Conservation (phyloP, 2,888 invertebrate genomes). For the Helicoverpa assulta region DNA sequence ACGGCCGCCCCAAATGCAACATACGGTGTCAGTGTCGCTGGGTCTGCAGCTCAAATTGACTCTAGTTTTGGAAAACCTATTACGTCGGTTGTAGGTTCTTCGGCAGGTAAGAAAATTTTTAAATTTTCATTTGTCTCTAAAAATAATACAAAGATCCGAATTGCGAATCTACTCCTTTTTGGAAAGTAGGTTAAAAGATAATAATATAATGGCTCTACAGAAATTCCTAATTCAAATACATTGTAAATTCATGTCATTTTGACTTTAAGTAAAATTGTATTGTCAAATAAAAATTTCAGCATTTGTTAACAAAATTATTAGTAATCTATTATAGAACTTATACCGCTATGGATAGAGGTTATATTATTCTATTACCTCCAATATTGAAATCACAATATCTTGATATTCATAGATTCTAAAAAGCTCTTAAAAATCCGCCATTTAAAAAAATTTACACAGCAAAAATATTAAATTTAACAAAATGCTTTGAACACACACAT, state of each 20-base stretch:
- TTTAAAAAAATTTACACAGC: too few species aligned
- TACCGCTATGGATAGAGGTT: neutral
- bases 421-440: too few species aligned
- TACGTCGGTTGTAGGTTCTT: conserved; percentile 46
- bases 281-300: neutral
- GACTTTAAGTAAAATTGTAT: conserved; percentile 25
- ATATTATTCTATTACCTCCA: neutral
- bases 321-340: conserved; percentile 1
- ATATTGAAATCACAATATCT: too few species aligned
- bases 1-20: conserved; percentile 23
- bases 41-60: conserved; percentile 25
- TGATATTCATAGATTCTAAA: too few species aligned
- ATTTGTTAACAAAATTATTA: conserved; percentile 12
- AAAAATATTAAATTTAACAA: too few species aligned
- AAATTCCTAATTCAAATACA: conserved; percentile 18
- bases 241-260: conserved; percentile 34
- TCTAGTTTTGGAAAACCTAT: conserved; percentile 60
- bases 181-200: too few species aligned
- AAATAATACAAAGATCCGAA: too few species aligned
- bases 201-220: neutral
- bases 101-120: conserved; percentile 43
- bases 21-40: conserved; percentile 31
- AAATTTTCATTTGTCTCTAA: neutral
- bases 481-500: too few species aligned
- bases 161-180: too few species aligned